phyloP scores from a whole-genome alignment of 2,797 vertebrate genomes.

The Takifugu ocellatus region DNA sequence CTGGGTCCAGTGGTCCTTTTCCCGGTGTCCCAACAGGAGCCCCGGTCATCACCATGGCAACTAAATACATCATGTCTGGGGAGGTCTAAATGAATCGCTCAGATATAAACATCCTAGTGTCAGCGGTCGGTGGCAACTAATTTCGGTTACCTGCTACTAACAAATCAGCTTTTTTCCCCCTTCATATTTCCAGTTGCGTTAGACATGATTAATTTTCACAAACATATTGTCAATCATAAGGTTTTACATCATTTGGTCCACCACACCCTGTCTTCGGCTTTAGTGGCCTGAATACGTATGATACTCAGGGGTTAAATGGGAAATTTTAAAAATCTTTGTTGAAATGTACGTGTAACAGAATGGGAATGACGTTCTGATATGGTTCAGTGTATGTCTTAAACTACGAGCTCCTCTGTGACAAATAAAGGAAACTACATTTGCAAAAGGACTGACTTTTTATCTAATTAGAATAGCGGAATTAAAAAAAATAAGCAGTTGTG shows the following conservation, averaged over 20 bases:
- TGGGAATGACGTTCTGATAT: conserved; percentile 13
- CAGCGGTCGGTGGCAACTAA: conserved; percentile 10
- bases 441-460: not conserved
- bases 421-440: conserved; percentile 41
- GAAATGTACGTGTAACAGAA: conserved; percentile 15
- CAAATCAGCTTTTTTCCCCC: conserved; percentile 7
- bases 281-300: conserved; percentile 28
- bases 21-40: conserved; percentile 80
- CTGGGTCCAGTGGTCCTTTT: conserved; percentile 81
- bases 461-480: not conserved
- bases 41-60: conserved; percentile 79
- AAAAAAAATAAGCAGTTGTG: too few relatives aligned
- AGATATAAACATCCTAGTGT: not conserved
- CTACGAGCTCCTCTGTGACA: not conserved
- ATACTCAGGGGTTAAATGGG: conserved; percentile 46
- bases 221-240: conserved; percentile 10
- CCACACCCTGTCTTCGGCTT: not conserved
- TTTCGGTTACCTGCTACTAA: conserved; percentile 11
- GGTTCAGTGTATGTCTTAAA: not conserved
- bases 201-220: not conserved
- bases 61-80: conserved; percentile 68
- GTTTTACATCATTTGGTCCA: conserved; percentile 5
- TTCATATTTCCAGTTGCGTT: conserved; percentile 17
- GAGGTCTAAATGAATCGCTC: conserved; percentile 17
- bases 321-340: conserved; percentile 12